Conservation (phyloP, 2,888 invertebrate species). For the Nomada fabriciana region DNA sequence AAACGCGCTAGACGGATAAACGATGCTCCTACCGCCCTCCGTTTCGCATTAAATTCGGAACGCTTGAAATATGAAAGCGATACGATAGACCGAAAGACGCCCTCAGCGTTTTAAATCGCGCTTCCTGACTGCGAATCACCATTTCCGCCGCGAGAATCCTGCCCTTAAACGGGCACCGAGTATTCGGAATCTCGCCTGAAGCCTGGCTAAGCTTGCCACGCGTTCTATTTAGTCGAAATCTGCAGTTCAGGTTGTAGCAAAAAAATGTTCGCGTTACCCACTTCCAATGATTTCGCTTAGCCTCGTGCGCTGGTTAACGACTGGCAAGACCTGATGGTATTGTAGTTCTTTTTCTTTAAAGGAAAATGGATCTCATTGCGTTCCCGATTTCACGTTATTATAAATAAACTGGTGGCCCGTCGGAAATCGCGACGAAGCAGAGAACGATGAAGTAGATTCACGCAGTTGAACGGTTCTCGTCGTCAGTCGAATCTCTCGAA, state of each 20-base stretch:
- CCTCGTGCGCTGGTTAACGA: no score
- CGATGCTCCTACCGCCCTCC: slow-evolving; percentile 14
- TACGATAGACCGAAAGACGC: slow-evolving; percentile 23
- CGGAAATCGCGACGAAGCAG: not conserved
- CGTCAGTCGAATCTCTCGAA: slow-evolving; percentile 61
- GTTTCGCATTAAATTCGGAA: slow-evolving; percentile 31
- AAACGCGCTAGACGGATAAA: slow-evolving; percentile 38
- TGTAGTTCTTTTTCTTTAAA: no score
- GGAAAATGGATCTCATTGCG: slow-evolving; percentile 27
- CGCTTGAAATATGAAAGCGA: slow-evolving; percentile 34
- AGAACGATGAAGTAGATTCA: not conserved
- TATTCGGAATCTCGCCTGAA: not conserved
- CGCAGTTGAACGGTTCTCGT: slow-evolving; percentile 50
- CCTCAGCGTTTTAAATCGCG: slow-evolving; percentile 24
- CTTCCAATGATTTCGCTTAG: no score
- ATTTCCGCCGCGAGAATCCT: slow-evolving; percentile 4
- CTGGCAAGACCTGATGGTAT: no score
- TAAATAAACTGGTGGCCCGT: slow-evolving; percentile 13
- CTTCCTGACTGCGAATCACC: not conserved
- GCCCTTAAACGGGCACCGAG: slow-evolving; percentile 1
- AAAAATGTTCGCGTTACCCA: not conserved
- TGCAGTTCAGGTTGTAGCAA: not conserved
- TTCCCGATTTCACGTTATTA: not conserved
- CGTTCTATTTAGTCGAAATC: slow-evolving; percentile 2
- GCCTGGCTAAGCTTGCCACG: not conserved